These are phyloP conservation scores for Indicator indicator DNA, from an alignment of 2,113 vertebrate species.

Conservation along the genomic window DNA sequence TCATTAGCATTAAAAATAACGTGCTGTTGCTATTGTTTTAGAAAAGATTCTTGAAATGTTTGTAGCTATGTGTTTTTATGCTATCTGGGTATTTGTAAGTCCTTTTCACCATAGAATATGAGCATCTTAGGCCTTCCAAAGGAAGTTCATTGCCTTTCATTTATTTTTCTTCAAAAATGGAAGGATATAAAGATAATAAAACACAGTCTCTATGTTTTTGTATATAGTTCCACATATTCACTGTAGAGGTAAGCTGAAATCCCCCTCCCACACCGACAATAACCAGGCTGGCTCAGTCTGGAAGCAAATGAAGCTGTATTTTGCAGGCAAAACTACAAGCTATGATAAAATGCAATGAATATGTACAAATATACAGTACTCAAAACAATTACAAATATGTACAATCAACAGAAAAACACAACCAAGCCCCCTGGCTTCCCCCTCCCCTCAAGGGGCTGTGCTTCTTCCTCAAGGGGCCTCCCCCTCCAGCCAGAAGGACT, in stretches of 20 bases:
- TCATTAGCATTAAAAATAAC: conserved; percentile 1
- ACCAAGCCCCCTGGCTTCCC: too few species aligned
- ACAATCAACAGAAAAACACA: too few species aligned
- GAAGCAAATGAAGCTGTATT: too few species aligned
- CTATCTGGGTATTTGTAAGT: neutral
- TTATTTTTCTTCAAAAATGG: neutral
- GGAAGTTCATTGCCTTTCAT: neutral
- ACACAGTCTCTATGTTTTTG: neutral
- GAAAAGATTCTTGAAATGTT: neutral
- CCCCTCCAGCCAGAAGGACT: too few species aligned
- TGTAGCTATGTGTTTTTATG: neutral
- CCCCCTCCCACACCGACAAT: too few species aligned
- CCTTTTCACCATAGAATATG: neutral
- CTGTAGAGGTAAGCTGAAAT: neutral
- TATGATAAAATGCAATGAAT: too few species aligned
- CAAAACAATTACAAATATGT: too few species aligned
- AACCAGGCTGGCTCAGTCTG: too few species aligned
- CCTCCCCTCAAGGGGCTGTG: too few species aligned
- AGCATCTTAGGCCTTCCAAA: neutral
- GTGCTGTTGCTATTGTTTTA: neutral
- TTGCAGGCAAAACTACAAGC: too few species aligned
- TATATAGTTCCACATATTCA: neutral
- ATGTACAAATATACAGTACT: too few species aligned
- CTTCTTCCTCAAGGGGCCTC: too few species aligned
- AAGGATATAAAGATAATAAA: neutral